Evolutionary conservation across 2,113 vertebrate species (phyloP), one percentile per base, ranked within the genome.

Genomic region (Xiphias gladius): DNA sequence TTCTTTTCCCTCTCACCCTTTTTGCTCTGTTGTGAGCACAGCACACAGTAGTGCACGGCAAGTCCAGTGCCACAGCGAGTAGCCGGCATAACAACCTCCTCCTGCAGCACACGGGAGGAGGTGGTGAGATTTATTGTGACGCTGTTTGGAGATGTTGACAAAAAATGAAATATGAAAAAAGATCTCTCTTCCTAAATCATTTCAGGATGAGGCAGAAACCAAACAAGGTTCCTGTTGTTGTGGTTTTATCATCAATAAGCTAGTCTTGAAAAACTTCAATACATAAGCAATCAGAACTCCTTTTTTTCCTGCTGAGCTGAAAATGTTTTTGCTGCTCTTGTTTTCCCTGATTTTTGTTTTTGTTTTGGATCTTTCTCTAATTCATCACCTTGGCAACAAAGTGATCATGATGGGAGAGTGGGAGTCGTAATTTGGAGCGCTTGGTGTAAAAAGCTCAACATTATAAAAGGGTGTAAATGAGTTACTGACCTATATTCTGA

Each of bases 401-500:
- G 75, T 79, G 72, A 82, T 76, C 28, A 39, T 82, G 86, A 85
- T 82, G 74, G 76, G 65, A 65, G 86, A 70, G 87, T 89, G 86
- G 90, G 86, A 85, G 88, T 88, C 19, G 24, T 83, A 72, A 89
- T 91, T 89, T 79, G 73, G 85, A 83, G 78, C 62, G 46, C 83
- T 86, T 80, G 80, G 67, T 79, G 70, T 82, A 87, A 88, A n/a
- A 88, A 61, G 79, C 87, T 83, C 67, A 63, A 71, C 66, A 75
- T 87, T 88, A 88, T 72, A 80, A 92, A 87, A 84, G 89, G 86
- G 85, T 73, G 83, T 86, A 91, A 93, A 93, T 88, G 81, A 92
- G 84, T 87, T 88, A 88, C 83, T 91, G 92, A 92, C 94, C 91
- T 88, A 93, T 90, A 91, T 93, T 88, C 62, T 69, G 73, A 69